phyloP scores from a whole-genome alignment of 2,113 vertebrate species.

The Caranx melampygus region DNA sequence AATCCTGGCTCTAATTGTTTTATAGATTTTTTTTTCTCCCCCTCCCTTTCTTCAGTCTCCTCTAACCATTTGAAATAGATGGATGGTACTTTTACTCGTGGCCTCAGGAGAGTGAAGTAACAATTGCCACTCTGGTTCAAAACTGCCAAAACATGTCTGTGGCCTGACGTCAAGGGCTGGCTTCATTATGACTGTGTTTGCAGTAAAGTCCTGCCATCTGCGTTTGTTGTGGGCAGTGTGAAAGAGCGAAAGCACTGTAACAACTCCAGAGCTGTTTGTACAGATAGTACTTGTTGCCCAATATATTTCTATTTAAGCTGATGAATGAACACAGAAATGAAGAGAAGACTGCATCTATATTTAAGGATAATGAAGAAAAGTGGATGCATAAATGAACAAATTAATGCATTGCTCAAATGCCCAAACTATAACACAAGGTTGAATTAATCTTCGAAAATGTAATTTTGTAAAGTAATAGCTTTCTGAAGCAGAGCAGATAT shows the following conservation, averaged over 20 bases:
- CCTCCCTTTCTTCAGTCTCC: constrained; percentile 37
- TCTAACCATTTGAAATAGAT: constrained; percentile 66
- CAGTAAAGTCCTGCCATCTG: constrained; percentile 31
- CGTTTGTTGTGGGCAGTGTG: not conserved
- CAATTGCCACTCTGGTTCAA: constrained; percentile 47
- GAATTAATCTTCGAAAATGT: constrained; percentile 8
- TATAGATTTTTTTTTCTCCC: constrained; percentile 49
- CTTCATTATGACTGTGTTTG: constrained; percentile 38
- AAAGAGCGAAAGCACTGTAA: not conserved
- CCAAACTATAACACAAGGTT: constrained; percentile 4
- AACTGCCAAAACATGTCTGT: constrained; percentile 41
- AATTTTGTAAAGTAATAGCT: constrained; percentile 1
- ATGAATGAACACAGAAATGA: not conserved
- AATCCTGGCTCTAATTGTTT: constrained; percentile 71
- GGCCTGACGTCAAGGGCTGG: constrained; percentile 17
- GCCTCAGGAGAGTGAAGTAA: constrained; percentile 52
- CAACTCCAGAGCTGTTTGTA: not conserved
- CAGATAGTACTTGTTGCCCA: too few relatives aligned
- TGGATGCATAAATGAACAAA: constrained; percentile 12
- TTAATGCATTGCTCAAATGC: constrained; percentile 27
- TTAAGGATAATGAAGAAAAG: constrained; percentile 8
- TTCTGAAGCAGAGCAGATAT: not conserved
- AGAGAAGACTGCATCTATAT: not conserved
- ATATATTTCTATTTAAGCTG: not conserved
- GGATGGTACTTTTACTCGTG: constrained; percentile 56